phyloP scores from a whole-genome alignment of 2,113 vertebrate genomes.

The Mirounga angustirostris region DNA sequence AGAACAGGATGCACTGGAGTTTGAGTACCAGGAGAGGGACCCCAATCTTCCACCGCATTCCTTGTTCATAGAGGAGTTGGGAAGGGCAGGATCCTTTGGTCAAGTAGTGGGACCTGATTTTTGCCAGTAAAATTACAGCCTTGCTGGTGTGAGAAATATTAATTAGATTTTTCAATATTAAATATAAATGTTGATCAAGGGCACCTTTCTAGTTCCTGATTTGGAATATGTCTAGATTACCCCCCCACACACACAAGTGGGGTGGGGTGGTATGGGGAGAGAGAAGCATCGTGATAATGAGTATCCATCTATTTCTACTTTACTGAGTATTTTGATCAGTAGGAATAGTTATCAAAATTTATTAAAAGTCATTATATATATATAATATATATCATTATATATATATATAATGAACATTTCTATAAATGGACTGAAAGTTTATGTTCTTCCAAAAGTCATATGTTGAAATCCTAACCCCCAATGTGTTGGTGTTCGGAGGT shows the following conservation, averaged over 20 bases:
- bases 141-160: background rate
- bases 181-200: background rate
- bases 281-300: background rate
- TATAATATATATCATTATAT: no score
- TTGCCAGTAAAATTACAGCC: background rate
- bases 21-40: background rate
- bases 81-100: background rate
- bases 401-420: no score
- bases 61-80: background rate
- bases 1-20: background rate
- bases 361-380: no score
- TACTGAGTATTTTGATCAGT: background rate
- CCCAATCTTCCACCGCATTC: background rate
- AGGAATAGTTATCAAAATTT: background rate
- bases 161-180: background rate
- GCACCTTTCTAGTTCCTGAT: background rate
- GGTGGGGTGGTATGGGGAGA: background rate
- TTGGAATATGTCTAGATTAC: background rate
- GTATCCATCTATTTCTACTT: background rate
- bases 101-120: background rate
- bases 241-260: background rate
- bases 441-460: background rate
- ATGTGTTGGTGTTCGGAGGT: background rate
- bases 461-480: background rate
- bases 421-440: background rate